A percentile compares a stretch with the other conserved stretches of the same genome.
These are phyloP conservation scores for Pseudomyrmex flavicornis DNA, from an alignment of 1,140 invertebrate species.

Conservation along the genomic window DNA sequence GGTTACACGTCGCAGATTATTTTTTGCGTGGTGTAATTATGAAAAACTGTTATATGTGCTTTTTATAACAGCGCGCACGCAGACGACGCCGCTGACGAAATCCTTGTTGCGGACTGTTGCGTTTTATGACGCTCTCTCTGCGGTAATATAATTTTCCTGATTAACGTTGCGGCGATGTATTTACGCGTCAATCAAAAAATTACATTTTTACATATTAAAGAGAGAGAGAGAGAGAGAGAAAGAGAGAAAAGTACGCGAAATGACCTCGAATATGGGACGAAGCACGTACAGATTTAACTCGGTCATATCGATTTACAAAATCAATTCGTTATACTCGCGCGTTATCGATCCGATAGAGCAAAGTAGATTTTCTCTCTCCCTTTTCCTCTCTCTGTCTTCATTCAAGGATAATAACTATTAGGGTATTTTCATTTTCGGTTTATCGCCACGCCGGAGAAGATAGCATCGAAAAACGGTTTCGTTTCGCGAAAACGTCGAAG, in stretches of 20 bases:
- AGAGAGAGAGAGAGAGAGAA: too few relatives aligned
- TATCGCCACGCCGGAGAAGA: not conserved
- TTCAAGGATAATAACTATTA: too few relatives aligned
- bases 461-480: not conserved
- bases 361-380: too few relatives aligned
- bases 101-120: conserved; percentile 35
- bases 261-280: too few relatives aligned
- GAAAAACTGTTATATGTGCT: conserved; percentile 56
- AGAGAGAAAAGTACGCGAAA: too few relatives aligned
- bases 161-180: conserved; percentile 17
- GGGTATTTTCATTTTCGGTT: not conserved
- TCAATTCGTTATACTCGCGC: too few relatives aligned
- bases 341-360: too few relatives aligned
- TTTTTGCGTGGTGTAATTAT: conserved; percentile 57
- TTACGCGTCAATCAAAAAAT: conserved; percentile 23
- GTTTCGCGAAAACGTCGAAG: not conserved
- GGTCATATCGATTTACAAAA: too few relatives aligned
- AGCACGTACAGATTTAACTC: too few relatives aligned
- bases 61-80: not conserved
- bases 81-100: conserved; percentile 26
- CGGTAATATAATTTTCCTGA: conserved; percentile 43
- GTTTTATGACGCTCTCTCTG: conserved; percentile 20
- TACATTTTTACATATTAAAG: conserved; percentile 5
- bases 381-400: too few relatives aligned
- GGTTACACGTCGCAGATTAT: conserved; percentile 52